Evolutionary conservation across 2,888 invertebrate genomes (phyloP).

Genomic region (Tenthredo livida): DNA sequence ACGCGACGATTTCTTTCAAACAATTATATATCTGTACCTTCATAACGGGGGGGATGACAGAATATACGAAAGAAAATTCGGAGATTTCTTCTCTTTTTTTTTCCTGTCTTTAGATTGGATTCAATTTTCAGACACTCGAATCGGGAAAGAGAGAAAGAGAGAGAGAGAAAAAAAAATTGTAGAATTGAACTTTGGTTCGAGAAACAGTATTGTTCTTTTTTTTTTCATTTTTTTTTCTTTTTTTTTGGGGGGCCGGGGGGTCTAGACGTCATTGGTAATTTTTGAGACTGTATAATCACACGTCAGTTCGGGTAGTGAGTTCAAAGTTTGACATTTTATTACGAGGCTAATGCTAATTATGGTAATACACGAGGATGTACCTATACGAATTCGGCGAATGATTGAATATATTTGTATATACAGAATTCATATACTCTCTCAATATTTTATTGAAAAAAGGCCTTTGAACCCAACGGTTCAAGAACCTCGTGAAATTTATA

Average conservation of each 20-base stretch:
- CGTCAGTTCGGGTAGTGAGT: background rate
- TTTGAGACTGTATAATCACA: background rate
- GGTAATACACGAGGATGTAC: constrained; percentile 8
- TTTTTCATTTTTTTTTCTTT: background rate
- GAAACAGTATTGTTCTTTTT: no score
- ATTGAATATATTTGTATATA: background rate
- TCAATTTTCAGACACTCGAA: background rate
- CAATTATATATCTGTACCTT: background rate
- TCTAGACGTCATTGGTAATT: background rate
- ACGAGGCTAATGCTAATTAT: constrained; percentile 22
- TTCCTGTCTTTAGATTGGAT: background rate
- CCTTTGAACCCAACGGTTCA: constrained; percentile 42
- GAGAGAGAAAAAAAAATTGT: background rate
- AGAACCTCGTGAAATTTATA: constrained; percentile 16
- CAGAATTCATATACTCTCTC: constrained; percentile 4
- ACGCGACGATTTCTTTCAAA: background rate
- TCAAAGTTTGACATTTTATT: background rate
- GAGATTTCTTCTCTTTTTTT: background rate
- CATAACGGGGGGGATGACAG: no score
- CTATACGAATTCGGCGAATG: background rate
- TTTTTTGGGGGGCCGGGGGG: no score
- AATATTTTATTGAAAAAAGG: constrained; percentile 36
- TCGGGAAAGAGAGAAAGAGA: no score
- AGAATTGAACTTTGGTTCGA: background rate
- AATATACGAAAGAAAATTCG: background rate